Evolutionary conservation across 1,140 invertebrate species (phyloP).

Genomic region (Macrotrachela quadricornifera): DNA sequence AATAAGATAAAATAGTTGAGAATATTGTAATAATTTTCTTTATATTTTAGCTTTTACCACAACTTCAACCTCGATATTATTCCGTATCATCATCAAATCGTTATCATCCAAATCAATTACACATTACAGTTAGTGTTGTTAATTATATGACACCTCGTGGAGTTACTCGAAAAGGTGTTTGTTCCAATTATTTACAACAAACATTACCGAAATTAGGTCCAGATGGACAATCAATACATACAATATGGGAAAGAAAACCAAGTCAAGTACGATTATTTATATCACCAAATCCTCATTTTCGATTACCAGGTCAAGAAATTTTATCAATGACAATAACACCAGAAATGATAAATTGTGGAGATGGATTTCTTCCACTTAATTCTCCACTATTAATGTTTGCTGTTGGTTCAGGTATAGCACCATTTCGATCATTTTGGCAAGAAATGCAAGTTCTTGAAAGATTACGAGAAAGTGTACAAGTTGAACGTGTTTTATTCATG

Average conservation of each 20-base stretch:
- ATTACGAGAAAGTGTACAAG: slow-evolving; percentile 49
- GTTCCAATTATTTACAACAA: slow-evolving; percentile 78
- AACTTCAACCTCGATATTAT: slow-evolving; percentile 87
- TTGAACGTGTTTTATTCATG: slow-evolving; percentile 82
- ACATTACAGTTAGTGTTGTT: slow-evolving; percentile 90
- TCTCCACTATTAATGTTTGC: slow-evolving; percentile 98
- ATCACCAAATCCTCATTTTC: too few relatives aligned
- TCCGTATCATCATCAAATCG: slow-evolving; percentile 95
- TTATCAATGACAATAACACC: too few relatives aligned
- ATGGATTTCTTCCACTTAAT: too few relatives aligned
- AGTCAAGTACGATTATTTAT: too few relatives aligned
- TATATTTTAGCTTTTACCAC: slow-evolving; percentile 71
- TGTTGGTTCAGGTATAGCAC: slow-evolving; percentile 89
- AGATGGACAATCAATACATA: too few relatives aligned
- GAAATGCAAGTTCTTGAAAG: slow-evolving; percentile 48
- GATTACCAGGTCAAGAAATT: slow-evolving; percentile 61
- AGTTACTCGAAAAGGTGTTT: slow-evolving; percentile 67
- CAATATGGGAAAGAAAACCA: too few relatives aligned
- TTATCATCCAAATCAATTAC: slow-evolving; percentile 61
- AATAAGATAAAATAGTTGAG: too few relatives aligned
- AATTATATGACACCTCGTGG: slow-evolving; percentile 72
- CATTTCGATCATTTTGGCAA: slow-evolving; percentile 91
- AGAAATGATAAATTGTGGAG: too few relatives aligned
- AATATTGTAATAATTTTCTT: too few relatives aligned
- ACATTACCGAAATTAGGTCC: too few relatives aligned